Base-by-base conservation (phyloP, 2,888 invertebrate genomes). In the Oscheius sp. region DNA sequence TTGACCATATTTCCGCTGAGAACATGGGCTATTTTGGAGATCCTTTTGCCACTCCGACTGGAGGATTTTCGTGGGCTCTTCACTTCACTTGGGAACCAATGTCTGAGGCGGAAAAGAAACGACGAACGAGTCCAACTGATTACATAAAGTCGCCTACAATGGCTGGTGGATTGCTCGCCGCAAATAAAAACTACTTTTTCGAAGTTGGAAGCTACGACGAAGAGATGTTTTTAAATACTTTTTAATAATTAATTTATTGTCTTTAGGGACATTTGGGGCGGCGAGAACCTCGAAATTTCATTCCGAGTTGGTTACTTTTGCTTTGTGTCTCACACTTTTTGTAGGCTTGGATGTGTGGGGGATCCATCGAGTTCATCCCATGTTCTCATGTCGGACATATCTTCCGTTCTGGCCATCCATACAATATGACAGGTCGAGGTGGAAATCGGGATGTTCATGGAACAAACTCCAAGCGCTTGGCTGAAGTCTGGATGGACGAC, bases 151-250 rank as follows among this genome's bases (percentile, higher is more conserved):
- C 95, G 0, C 96, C 97, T 0, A 97, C 96, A 0, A 97, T 96
- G 96, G 96, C 96, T n/a, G 96, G 97, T 0, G 97, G 96, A 0
- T 88, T 97, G 70, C 95, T 97, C 89, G 97, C 96, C 0, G 95
- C 95, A 64, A 92, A 93, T 81, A 90, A 94, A 64, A 91, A 92
- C 65, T 97, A 94, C 89, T 97, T 95, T 89, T 97, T 95, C 93
- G 93, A 96, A 88, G 88, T 92, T 73, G 84, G 85, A 3, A 85
- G 78, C 29, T 86, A 86, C 73, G 97, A 97, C 87, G 42, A 42
- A 31, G 57, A 52, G 50, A 20, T 42, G 42, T 4, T n/a, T 42
- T 42, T 92, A 93, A 80, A 27, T 42, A 42, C 4, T 42, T 42
- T 15, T 42, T 42, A n/a, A 3, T 6, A 6, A n/a, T 4, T 6